Conservation (phyloP, 1,140 invertebrate species). For the Orius laevigatus region DNA sequence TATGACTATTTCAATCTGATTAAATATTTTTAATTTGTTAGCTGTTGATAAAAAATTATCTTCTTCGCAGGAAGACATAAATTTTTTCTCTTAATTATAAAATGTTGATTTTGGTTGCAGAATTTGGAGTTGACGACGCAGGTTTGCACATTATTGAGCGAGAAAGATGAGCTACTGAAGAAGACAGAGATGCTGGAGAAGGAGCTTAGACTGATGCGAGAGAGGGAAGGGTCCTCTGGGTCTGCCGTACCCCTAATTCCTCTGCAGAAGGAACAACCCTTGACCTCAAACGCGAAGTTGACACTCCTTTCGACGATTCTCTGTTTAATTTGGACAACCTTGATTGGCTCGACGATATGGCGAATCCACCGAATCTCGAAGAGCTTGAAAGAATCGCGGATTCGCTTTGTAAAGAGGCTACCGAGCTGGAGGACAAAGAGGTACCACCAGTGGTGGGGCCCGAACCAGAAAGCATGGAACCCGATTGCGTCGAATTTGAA, state of each 20-base stretch:
- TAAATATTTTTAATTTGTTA: too few relatives aligned
- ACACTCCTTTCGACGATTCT: constrained; percentile 21
- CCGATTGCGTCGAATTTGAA: constrained; percentile 26
- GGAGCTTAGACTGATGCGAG: constrained; percentile 21
- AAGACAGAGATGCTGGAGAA: constrained; percentile 43
- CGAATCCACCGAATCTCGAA: constrained; percentile 45
- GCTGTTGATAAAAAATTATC: constrained; percentile 35
- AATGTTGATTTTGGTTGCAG: constrained; percentile 10
- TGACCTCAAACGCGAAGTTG: constrained; percentile 33
- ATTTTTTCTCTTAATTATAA: neutral
- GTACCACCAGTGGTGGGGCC: constrained; percentile 50
- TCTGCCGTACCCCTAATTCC: constrained; percentile 57
- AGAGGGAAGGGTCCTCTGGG: constrained; percentile 31
- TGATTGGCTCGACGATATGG: constrained; percentile 36
- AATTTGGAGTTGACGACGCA: constrained; percentile 16
- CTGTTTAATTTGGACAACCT: constrained; percentile 21
- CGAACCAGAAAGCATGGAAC: constrained; percentile 62
- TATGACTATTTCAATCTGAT: too few relatives aligned
- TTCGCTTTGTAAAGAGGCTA: constrained; percentile 57
- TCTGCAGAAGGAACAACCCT: constrained; percentile 63
- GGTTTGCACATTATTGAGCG: constrained; percentile 11
- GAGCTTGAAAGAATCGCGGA: constrained; percentile 61
- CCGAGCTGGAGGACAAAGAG: constrained; percentile 37
- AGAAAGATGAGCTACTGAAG: constrained; percentile 15
- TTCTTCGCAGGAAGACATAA: constrained; percentile 35